Evolutionary conservation across 1,140 invertebrate species (phyloP), one percentile per base, ranked within the genome.

Genomic region (Armadillidium nasatum): DNA sequence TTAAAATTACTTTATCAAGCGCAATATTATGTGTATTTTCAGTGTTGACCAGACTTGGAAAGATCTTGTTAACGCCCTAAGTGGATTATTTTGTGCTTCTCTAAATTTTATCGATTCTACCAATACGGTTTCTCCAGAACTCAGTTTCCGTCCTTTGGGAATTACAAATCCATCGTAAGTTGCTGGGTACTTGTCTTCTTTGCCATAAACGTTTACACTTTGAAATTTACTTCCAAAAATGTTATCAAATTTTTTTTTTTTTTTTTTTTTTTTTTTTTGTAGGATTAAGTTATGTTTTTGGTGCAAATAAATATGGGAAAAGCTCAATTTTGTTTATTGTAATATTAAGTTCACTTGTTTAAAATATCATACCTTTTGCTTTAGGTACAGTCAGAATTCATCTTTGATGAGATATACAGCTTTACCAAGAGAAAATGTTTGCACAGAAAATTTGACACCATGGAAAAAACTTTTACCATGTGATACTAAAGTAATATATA

Each of bases 391-490:
- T 43, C 23, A 45, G 13, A 78, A 79, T 44, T 78, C 80, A 7
- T 84, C 79, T 6, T 77, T 68, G 23, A 69, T 94, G 60, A 87
- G 93, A 79, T 98, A 98, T 87, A 90, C 95, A 0, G 90, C 92
- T 60, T 85, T 99, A 75, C 95, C 97, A 0, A 87, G 93, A 77
- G 97, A 99, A 89, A 94, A 96, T 82, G 94, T 98, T 10, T 99
- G 97, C 83, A 99, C 97, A 21, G 96, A 99, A 88, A 99, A 99
- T 87, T 87, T 99, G 80, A 99, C 97, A 44, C 97, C 97, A 4
- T 99, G 96, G 91, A 97, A 96, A 83, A 99, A 99, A 85, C 86
- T 99, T 0, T 84, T 99, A 45, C 97, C 97, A 3, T 99, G 97
- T 87, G 90, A 93, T 83, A 91, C 92, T 60, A 91, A 90, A 85